Percentiles rank a stretch among this genome's conserved stretches.
Conservation (phyloP, 2,888 invertebrate genomes). For the Drosophila cognata region DNA sequence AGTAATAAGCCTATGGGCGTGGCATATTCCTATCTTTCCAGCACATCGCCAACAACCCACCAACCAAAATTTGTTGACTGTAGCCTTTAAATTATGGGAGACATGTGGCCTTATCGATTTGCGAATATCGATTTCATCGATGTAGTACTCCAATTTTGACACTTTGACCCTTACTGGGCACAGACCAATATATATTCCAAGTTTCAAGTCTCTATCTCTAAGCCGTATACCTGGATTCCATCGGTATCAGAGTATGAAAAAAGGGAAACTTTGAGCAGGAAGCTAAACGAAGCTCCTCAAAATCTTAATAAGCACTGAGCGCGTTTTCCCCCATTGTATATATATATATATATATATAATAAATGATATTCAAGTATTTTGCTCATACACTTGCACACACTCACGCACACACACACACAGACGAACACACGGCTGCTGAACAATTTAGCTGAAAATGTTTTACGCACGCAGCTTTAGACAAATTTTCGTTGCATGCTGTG, state of each 20-base stretch:
- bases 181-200: no score
- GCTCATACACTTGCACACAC: constrained; percentile 12
- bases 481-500: constrained; percentile 68
- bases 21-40: no score
- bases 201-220: no score
- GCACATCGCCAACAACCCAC: no score
- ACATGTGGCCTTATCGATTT: no score
- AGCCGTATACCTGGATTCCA: no score
- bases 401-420: constrained; percentile 10
- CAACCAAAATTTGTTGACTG: no score
- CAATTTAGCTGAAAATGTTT: constrained; percentile 52
- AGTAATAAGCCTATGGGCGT: no score
- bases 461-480: constrained; percentile 53
- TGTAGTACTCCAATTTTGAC: no score
- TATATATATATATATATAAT: background rate
- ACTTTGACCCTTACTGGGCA: no score
- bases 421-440: constrained; percentile 6
- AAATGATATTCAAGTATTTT: constrained; percentile 3
- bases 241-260: background rate
- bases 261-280: background rate
- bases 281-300: background rate
- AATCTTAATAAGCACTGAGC: background rate
- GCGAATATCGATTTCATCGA: no score
- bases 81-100: no score
- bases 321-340: background rate